phyloP scores from a whole-genome alignment of 2,113 vertebrate species.

The Rhagologus leucostigma region DNA sequence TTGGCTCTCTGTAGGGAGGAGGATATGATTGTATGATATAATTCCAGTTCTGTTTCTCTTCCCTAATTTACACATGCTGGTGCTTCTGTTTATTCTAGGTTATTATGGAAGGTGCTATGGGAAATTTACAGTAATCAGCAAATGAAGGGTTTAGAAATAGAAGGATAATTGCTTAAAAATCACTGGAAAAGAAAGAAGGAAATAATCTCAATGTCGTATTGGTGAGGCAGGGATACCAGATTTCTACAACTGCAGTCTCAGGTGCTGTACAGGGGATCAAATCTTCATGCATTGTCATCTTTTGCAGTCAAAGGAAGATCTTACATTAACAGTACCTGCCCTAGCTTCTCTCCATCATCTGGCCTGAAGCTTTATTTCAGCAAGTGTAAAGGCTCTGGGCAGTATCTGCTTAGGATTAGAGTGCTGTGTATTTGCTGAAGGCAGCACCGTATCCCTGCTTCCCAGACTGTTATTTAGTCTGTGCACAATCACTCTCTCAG shows the following conservation, averaged over 20 bases:
- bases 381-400: neutral
- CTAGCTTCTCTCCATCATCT: neutral
- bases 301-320: neutral
- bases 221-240: neutral
- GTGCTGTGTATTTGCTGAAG: neutral
- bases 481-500: accelerated
- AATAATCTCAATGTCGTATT: neutral
- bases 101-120: neutral
- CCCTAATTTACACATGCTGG: neutral
- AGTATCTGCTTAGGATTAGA: neutral
- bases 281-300: neutral
- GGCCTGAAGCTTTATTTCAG: neutral
- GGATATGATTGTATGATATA: neutral
- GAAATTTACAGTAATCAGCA: neutral
- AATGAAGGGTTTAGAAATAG: neutral
- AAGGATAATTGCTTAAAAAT: neutral
- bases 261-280: neutral
- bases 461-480: neutral
- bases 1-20: neutral
- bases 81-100: neutral
- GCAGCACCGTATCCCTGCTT: accelerated
- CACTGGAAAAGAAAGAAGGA: neutral
- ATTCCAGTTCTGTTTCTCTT: neutral
- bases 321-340: neutral
- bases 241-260: neutral